phyloP scores from a whole-genome alignment of 1,140 invertebrate genomes.

The Hylaeus volcanicus region DNA sequence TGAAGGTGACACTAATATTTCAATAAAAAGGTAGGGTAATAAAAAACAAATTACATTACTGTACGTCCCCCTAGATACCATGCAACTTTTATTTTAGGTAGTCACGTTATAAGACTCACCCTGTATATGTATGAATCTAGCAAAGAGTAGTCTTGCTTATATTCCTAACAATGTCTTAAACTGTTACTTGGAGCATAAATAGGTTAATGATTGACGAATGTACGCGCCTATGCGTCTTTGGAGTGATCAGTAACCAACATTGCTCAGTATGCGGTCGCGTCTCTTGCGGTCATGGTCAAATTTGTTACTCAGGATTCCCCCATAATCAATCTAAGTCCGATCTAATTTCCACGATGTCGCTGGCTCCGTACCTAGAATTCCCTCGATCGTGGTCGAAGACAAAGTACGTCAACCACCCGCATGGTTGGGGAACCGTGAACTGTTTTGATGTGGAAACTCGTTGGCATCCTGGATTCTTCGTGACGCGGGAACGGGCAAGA shows the following conservation, averaged over 20 bases:
- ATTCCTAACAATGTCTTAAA: no score
- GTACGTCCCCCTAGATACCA: no score
- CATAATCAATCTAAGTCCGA: conserved; percentile 25
- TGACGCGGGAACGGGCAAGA: no score
- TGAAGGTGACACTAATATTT: no score
- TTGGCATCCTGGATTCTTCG: background rate
- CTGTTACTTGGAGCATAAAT: no score
- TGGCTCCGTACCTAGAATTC: background rate
- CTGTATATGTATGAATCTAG: no score
- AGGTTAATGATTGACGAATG: no score
- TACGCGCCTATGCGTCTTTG: background rate
- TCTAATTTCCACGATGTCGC: conserved; percentile 27
- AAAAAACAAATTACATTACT: no score
- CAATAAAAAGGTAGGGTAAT: no score
- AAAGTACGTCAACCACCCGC: background rate
- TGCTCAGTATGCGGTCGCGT: background rate
- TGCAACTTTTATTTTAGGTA: no score
- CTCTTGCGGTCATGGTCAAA: conserved; percentile 1
- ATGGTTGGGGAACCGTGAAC: background rate
- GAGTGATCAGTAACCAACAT: background rate
- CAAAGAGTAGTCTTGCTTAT: no score
- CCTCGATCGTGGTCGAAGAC: background rate
- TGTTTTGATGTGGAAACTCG: background rate
- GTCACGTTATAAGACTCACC: no score
- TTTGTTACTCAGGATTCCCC: background rate